Conservation (phyloP, 2,797 vertebrate species). For the Trachurus trachurus region DNA sequence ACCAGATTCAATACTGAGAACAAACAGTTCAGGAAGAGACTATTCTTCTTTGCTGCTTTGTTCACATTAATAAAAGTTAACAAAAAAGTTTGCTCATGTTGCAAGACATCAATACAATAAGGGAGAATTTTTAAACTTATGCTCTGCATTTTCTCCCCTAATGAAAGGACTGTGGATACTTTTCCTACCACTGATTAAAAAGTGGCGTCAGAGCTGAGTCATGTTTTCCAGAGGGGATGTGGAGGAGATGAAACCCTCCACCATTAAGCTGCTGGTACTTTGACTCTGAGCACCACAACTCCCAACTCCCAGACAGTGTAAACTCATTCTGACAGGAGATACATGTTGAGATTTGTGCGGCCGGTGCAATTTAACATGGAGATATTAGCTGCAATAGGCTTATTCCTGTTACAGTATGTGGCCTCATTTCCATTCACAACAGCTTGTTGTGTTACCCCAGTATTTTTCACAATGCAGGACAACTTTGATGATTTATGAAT, state of each 20-base stretch:
- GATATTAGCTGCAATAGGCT: conserved; percentile 1
- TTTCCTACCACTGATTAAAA: not conserved
- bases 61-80: no score
- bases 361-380: not conserved
- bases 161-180: not conserved
- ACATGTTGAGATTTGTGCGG: not conserved
- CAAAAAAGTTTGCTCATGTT: no score
- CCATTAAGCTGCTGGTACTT: not conserved
- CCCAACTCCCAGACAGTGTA: not conserved
- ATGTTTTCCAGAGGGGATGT: not conserved
- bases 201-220: not conserved
- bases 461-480: conserved; percentile 50
- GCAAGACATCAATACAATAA: no score
- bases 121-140: not conserved
- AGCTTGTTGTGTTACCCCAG: conserved; percentile 12
- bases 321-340: not conserved
- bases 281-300: not conserved
- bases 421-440: conserved; percentile 35
- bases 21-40: not conserved
- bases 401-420: not conserved
- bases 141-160: not conserved
- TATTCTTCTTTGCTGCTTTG: not conserved
- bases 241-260: not conserved
- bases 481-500: conserved; percentile 69
- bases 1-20: not conserved